Conservation (phyloP, 2,797 vertebrate genomes). For the Xiphorhynchus erythropygius region DNA sequence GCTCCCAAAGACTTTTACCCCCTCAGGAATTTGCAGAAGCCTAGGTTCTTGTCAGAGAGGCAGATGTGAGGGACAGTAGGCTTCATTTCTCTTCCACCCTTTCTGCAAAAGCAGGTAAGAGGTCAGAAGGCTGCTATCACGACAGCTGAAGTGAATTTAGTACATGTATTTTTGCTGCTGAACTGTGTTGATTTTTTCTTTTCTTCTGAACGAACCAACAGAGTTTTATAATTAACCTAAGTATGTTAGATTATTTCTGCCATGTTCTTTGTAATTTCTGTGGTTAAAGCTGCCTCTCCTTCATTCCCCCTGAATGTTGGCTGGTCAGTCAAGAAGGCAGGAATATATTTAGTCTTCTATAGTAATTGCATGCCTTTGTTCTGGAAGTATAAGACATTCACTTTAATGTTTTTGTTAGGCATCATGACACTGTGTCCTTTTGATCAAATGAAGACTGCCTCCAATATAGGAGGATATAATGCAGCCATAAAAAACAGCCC, state of each 20-base stretch:
- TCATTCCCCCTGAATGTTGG: not conserved
- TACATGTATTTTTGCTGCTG: not conserved
- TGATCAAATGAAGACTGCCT: conserved; percentile 99
- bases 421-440: conserved; percentile 94
- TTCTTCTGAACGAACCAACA: not conserved
- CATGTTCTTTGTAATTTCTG: not conserved
- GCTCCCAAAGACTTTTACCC: not conserved
- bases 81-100: not conserved
- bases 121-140: not conserved
- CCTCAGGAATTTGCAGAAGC: not conserved
- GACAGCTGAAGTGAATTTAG: not conserved
- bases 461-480: conserved; percentile 91
- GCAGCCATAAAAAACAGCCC: conserved; percentile 94
- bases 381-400: not conserved
- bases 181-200: not conserved
- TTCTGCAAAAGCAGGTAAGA: not conserved
- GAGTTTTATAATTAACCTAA: not conserved
- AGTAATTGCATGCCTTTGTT: not conserved
- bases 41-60: not conserved
- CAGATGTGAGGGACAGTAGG: not conserved
- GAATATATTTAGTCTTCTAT: not conserved
- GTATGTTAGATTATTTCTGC: not conserved
- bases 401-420: conserved; percentile 76
- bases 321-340: not conserved
- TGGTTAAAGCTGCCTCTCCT: not conserved